Percentiles rank a stretch among this genome's conserved stretches.
These are phyloP conservation scores for Venustoraphidia nigricollis DNA, from an alignment of 2,888 invertebrate genomes.

Conservation along the genomic window DNA sequence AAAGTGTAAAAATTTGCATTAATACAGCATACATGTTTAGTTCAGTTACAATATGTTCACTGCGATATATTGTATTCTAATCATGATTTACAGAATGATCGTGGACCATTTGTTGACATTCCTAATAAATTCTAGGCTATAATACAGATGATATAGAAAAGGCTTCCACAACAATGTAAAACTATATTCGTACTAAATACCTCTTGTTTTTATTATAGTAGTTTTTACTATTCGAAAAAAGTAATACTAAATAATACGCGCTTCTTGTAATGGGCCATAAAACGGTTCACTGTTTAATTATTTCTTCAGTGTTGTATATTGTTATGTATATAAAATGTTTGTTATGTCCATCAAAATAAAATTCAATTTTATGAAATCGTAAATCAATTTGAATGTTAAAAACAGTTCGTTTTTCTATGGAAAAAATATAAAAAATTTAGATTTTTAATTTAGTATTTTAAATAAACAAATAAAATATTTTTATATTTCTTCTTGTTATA, in stretches of 20 bases:
- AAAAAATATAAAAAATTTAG: background rate
- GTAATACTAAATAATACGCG: conserved; percentile 1
- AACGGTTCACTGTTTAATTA: background rate
- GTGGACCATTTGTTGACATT: no score
- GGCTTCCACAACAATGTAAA: no score
- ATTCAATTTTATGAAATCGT: conserved; percentile 4
- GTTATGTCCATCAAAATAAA: conserved; percentile 3
- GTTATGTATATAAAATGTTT: conserved; percentile 1
- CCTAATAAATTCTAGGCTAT: no score
- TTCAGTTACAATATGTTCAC: no score
- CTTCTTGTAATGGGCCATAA: conserved; percentile 1
- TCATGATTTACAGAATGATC: no score
- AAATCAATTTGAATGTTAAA: conserved; percentile 2
- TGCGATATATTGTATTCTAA: no score
- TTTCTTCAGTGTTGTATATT: background rate
- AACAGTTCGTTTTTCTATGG: background rate
- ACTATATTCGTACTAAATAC: no score
- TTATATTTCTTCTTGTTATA: background rate
- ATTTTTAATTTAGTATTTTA: background rate
- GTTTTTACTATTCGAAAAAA: background rate
- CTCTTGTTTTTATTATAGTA: no score
- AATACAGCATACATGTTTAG: no score
- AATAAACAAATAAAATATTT: conserved; percentile 2
- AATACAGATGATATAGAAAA: no score
- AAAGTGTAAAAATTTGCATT: no score